phyloP scores from a whole-genome alignment of 2,797 vertebrate species.

The Ptychadena robeensis region DNA sequence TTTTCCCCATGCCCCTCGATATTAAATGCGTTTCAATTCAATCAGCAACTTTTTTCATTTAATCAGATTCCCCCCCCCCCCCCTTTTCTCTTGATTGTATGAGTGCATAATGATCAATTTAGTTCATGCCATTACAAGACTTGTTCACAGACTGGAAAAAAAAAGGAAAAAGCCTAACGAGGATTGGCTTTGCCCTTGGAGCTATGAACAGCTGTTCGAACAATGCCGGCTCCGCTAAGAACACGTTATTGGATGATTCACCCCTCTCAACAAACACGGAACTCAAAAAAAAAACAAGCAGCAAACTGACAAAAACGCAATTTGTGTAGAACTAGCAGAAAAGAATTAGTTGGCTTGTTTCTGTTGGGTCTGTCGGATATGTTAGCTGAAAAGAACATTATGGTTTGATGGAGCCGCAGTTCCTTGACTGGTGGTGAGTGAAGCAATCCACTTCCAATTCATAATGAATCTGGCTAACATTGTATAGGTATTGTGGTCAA shows the following conservation, averaged over 20 bases:
- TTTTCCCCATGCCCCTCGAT: constrained; percentile 6
- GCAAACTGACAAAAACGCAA: background rate
- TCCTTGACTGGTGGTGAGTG: too few relatives aligned
- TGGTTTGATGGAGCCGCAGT: too few relatives aligned
- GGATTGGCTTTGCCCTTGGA: constrained; percentile 36
- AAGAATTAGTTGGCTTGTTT: background rate
- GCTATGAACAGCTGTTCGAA: constrained; percentile 50
- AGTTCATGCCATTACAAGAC: constrained; percentile 46
- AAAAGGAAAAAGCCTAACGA: constrained; percentile 32
- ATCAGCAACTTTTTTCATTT: constrained; percentile 35
- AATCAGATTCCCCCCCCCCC: constrained; percentile 18
- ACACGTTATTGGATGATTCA: constrained; percentile 36
- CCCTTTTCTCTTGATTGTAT: constrained; percentile 47
- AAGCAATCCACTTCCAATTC: too few relatives aligned
- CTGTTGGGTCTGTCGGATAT: too few relatives aligned
- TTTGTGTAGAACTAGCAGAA: background rate
- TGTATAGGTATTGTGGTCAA: too few relatives aligned
- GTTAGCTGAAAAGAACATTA: too few relatives aligned
- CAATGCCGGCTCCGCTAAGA: constrained; percentile 24
- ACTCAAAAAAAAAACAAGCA: background rate
- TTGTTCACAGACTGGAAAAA: constrained; percentile 30
- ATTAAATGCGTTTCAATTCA: constrained; percentile 29
- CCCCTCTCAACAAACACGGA: constrained; percentile 27
- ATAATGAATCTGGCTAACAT: too few relatives aligned
- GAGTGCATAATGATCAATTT: constrained; percentile 57